Conservation (phyloP, 1,140 invertebrate species). For the Drosophila paulistorum region DNA sequence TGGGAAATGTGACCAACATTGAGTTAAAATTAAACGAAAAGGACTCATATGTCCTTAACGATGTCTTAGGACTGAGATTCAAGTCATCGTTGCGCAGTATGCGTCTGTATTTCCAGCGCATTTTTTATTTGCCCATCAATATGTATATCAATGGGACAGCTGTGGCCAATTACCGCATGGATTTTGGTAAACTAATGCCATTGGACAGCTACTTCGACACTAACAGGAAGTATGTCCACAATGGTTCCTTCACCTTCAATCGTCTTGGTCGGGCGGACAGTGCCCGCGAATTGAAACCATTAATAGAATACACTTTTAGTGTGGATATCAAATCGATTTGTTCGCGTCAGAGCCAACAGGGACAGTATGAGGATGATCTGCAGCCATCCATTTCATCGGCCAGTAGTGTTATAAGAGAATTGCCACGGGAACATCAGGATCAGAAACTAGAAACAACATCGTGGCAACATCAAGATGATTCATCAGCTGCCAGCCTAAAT, state of each 20-base stretch:
- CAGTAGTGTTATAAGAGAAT: constrained; percentile 35
- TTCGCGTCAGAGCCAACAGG: constrained; percentile 24
- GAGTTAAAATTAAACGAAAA: constrained; percentile 58
- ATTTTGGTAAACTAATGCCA: constrained; percentile 62
- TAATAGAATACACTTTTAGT: constrained; percentile 62
- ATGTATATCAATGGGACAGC: constrained; percentile 65
- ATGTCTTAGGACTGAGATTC: constrained; percentile 68
- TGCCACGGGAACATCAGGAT: constrained; percentile 19
- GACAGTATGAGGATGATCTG: background rate
- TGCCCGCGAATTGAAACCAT: constrained; percentile 52
- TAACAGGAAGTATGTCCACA: constrained; percentile 29
- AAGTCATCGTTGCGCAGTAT: constrained; percentile 68
- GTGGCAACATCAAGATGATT: background rate
- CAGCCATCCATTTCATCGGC: constrained; percentile 9
- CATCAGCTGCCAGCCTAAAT: constrained; percentile 40
- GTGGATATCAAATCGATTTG: constrained; percentile 54
- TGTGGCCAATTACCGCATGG: constrained; percentile 72
- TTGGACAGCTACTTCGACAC: constrained; percentile 51
- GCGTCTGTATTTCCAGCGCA: constrained; percentile 70
- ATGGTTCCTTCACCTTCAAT: constrained; percentile 59
- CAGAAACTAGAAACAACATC: background rate
- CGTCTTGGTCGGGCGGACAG: constrained; percentile 54
- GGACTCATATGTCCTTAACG: constrained; percentile 62
- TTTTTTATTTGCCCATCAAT: constrained; percentile 75
- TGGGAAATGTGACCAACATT: constrained; percentile 66